Conservation (phyloP, 1,140 invertebrate species). For the Cheumatopsyche charites region DNA sequence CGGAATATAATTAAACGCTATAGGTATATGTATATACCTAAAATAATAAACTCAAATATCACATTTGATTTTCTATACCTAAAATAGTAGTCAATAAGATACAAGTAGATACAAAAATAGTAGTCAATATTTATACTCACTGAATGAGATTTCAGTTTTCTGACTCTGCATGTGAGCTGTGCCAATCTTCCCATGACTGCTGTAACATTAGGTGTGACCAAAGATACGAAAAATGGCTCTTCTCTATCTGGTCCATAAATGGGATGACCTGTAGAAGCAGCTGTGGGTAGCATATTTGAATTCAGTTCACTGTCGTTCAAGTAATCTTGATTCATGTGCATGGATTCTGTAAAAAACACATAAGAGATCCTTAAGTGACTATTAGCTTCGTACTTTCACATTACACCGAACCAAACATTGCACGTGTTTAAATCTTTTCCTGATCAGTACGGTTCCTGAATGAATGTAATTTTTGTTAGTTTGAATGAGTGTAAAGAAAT, state of each 20-base stretch:
- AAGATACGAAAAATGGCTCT: slow-evolving; percentile 57
- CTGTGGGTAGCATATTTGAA: slow-evolving; percentile 37
- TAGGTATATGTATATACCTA: too few relatives aligned
- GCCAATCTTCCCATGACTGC: slow-evolving; percentile 69
- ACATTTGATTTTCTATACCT: too few relatives aligned
- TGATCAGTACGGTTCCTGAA: too few relatives aligned
- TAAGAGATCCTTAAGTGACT: too few relatives aligned
- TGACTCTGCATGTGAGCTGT: slow-evolving; percentile 79
- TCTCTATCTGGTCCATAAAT: slow-evolving; percentile 48
- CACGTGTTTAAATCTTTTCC: too few relatives aligned
- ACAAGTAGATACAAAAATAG: neutral
- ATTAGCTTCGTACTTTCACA: too few relatives aligned
- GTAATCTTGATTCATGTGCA: slow-evolving; percentile 42
- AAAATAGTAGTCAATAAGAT: too few relatives aligned
- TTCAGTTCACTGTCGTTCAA: slow-evolving; percentile 22
- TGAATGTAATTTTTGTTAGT: too few relatives aligned
- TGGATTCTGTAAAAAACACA: slow-evolving; percentile 41
- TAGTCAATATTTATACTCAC: slow-evolving; percentile 57
- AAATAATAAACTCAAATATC: too few relatives aligned
- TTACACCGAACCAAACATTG: too few relatives aligned
- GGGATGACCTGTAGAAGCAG: slow-evolving; percentile 41
- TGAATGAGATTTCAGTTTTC: slow-evolving; percentile 85
- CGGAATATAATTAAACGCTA: too few relatives aligned
- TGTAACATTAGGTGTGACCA: slow-evolving; percentile 59
- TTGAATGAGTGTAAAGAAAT: too few relatives aligned